These are phyloP conservation scores for Chauna torquata DNA, from an alignment of 2,113 vertebrate genomes.

Conservation along the genomic window DNA sequence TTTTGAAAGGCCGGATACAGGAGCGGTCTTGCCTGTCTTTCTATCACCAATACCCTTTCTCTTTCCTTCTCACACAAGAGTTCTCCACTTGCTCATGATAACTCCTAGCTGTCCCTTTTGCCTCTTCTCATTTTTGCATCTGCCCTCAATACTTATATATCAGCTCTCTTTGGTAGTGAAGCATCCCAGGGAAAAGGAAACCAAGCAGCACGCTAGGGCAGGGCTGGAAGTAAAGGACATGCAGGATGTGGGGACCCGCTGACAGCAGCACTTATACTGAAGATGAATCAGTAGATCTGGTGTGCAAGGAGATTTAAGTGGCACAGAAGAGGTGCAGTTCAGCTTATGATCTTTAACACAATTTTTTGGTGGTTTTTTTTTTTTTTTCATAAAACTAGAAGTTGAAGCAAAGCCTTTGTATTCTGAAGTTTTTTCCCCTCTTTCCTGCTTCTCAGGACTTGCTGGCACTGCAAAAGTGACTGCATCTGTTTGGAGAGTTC, in stretches of 20 bases:
- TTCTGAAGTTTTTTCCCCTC: background rate
- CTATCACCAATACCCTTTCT: rapidly evolving
- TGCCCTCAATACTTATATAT: background rate
- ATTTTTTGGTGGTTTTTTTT: background rate
- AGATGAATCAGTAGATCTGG: background rate
- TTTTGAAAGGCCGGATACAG: background rate
- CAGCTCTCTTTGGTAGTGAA: background rate
- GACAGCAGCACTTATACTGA: background rate
- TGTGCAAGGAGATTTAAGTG: background rate
- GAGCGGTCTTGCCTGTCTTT: rapidly evolving
- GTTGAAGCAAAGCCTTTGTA: background rate
- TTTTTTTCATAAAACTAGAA: background rate
- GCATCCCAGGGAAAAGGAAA: background rate
- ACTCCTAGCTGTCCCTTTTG: background rate
- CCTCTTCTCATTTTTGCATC: background rate
- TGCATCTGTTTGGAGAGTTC: background rate
- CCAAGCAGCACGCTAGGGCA: rapidly evolving
- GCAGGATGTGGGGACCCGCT: background rate
- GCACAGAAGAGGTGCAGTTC: background rate
- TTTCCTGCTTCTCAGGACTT: slow-evolving; percentile 10
- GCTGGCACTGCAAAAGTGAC: background rate
- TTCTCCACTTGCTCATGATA: background rate
- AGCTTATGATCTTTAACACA: background rate
- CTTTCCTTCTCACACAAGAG: background rate
- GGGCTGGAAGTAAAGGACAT: background rate